These are phyloP conservation scores for Hyppa rectilinea DNA, from an alignment of 2,888 invertebrate species.

Conservation along the genomic window DNA sequence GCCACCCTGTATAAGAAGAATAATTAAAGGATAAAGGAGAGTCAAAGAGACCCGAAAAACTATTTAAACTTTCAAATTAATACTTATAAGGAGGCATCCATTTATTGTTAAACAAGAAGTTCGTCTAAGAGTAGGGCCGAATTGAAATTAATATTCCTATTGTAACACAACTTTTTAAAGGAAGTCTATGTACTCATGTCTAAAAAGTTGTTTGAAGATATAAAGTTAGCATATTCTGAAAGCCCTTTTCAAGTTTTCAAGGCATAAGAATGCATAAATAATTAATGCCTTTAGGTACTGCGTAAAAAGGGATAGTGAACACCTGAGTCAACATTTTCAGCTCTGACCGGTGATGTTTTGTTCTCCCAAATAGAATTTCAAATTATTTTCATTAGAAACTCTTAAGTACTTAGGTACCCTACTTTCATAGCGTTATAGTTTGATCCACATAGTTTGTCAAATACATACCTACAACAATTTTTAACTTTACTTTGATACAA, in stretches of 20 bases:
- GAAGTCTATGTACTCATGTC: too few relatives aligned
- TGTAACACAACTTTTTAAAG: too few relatives aligned
- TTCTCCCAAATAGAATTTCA: background rate
- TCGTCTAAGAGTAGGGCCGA: too few relatives aligned
- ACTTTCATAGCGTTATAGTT: background rate
- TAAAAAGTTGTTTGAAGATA: conserved; percentile 2
- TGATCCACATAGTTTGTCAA: background rate
- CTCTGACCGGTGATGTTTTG: background rate
- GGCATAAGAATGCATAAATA: conserved; percentile 35
- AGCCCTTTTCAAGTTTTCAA: conserved; percentile 22
- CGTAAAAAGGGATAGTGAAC: conserved; percentile 1
- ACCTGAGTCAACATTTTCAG: conserved; percentile 27
- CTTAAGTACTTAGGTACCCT: conserved; percentile 10
- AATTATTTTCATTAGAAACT: background rate
- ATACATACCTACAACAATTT: background rate
- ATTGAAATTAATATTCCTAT: too few relatives aligned
- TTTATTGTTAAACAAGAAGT: too few relatives aligned
- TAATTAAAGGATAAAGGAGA: too few relatives aligned
- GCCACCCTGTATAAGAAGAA: too few relatives aligned
- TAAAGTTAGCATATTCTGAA: conserved; percentile 30
- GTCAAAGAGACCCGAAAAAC: too few relatives aligned
- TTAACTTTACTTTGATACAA: background rate
- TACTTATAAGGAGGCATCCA: too few relatives aligned
- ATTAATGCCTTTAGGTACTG: conserved; percentile 18
- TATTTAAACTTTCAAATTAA: too few relatives aligned